Evolutionary conservation across 2,797 vertebrate genomes (phyloP), one percentile per base, ranked within the genome.

Genomic region (Clarias fuscus): DNA sequence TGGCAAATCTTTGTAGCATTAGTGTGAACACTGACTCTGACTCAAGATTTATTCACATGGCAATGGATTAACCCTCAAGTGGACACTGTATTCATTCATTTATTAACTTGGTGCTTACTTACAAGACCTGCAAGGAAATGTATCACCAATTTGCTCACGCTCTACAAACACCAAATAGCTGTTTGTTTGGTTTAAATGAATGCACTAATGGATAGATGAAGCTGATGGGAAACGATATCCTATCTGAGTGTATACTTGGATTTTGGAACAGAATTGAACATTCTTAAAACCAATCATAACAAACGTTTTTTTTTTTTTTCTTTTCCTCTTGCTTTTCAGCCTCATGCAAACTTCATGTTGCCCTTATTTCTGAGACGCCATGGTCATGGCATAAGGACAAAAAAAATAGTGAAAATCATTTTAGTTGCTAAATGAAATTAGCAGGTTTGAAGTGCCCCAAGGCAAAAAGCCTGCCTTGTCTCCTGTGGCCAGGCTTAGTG

Each of bases 401-500:
- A 53, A 85, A 61, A 48, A 13, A 17, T 65, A 70, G 61, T 67
- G 71, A 85, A 94, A 95, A 95, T 94, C 94, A 94, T 94, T 95
- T 92, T 90, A 95, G 95, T 92, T 92, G 92, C 89, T 89, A 95
- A 96, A 95, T 94, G 95, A 96, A 97, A 96, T 95, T 94, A 96
- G 95, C 93, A 91, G 93, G 91, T 94, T 94, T 90, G 92, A 92
- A 93, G 92, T 85, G 96, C 97, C 97, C 76, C 88, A 91, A 96
- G 97, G 96, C 94, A 96, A 92, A 94, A 91, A 94, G 94, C 94
- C 94, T 93, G 64, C 71, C 90, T 89, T 93, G 92, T 96, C 96
- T 96, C 97, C 91, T 81, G 95, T 95, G 97, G 96, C 94, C 94
- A 94, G 91, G 94, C 93, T 95, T 95, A 94, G 92, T 91, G 93